Conservation (phyloP, 1,140 invertebrate species). For the Drosophila burlai region DNA sequence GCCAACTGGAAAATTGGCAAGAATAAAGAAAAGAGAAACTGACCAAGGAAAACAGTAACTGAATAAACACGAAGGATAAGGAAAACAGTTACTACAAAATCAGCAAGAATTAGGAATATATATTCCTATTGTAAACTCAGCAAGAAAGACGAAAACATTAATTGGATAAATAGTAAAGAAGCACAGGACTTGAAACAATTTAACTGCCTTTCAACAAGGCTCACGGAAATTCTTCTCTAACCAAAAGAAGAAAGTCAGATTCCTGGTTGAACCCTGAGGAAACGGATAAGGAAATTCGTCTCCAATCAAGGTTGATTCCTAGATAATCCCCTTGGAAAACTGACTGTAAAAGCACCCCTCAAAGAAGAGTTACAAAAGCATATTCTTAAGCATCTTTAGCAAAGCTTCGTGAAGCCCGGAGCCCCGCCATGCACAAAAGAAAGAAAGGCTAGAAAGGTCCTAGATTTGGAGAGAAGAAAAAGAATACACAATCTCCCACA, state of each 20-base stretch:
- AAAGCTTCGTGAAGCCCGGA: neutral
- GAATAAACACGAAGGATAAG: neutral
- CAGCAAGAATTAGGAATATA: too few species aligned
- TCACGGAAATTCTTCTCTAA: neutral
- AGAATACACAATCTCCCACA: neutral
- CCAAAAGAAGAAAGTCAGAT: neutral
- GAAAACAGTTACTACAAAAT: neutral
- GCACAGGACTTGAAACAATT: neutral
- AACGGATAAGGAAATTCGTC: neutral
- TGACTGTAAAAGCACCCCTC: neutral
- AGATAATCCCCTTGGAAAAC: neutral
- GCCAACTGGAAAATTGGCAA: neutral
- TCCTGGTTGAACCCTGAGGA: neutral
- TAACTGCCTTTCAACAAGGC: too few species aligned
- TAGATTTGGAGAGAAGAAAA: constrained; percentile 11
- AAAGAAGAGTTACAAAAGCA: neutral
- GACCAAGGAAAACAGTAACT: neutral
- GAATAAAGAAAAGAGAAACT: neutral
- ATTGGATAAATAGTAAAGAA: neutral
- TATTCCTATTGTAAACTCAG: too few species aligned
- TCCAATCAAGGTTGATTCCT: too few species aligned
- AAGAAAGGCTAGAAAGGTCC: constrained; percentile 59
- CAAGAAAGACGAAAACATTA: neutral
- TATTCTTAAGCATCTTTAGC: neutral
- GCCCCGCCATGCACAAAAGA: constrained; percentile 74